Conservation (phyloP, 2,113 vertebrate genomes). For the Silurus glanis region DNA sequence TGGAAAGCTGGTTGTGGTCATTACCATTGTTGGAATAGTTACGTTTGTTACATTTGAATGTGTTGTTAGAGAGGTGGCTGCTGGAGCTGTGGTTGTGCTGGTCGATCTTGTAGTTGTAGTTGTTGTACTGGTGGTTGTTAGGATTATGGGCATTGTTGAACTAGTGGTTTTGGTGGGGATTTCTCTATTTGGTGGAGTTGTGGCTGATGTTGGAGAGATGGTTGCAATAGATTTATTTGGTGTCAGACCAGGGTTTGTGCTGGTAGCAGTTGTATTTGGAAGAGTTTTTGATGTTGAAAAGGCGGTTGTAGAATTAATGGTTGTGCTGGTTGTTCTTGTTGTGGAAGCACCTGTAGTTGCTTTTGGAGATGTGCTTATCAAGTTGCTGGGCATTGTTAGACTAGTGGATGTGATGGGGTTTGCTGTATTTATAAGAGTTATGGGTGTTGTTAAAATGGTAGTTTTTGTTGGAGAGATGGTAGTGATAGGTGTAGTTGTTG, state of each 20-base stretch:
- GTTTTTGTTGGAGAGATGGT: not conserved
- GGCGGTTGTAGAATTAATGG: too few relatives aligned
- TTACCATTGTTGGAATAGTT: not conserved
- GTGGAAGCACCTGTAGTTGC: too few relatives aligned
- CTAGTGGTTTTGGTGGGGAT: not conserved
- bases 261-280: too few relatives aligned
- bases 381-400: not conserved
- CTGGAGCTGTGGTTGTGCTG: not conserved
- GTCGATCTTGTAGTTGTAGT: not conserved
- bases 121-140: not conserved
- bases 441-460: not conserved
- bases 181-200: not conserved
- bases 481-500: not conserved
- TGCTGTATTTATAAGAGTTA: not conserved
- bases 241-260: not conserved
- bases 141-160: not conserved
- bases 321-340: too few relatives aligned
- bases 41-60: not conserved
- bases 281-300: too few relatives aligned
- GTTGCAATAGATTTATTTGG: not conserved
- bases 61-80: not conserved
- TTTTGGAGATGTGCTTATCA: not conserved
- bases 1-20: not conserved
- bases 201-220: not conserved
- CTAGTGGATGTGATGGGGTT: not conserved